A percentile compares a stretch with the other conserved stretches of the same genome.
These are phyloP conservation scores for Acanthochromis polyacanthus DNA, from an alignment of 2,113 vertebrate species.

Conservation along the genomic window DNA sequence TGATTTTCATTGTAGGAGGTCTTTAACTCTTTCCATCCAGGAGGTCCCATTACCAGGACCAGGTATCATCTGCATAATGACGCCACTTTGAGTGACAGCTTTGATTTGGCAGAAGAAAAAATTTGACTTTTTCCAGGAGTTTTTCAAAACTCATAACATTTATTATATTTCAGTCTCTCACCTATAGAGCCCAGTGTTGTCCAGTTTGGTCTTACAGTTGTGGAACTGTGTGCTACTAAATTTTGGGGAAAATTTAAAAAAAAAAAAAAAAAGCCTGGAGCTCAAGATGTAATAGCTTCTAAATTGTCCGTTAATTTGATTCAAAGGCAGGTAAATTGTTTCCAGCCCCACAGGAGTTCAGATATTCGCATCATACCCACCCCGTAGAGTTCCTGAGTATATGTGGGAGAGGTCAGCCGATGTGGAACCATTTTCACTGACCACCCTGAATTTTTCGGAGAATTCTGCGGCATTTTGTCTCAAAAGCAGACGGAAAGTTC, in stretches of 20 bases:
- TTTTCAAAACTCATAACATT: too few species aligned
- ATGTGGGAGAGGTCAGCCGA: constrained; percentile 82
- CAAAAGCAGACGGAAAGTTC: constrained; percentile 82
- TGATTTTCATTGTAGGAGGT: too few species aligned
- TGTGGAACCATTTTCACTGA: constrained; percentile 48
- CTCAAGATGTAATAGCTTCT: neutral
- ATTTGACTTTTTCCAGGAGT: too few species aligned
- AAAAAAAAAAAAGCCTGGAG: too few species aligned
- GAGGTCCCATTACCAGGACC: too few species aligned
- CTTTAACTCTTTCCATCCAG: too few species aligned
- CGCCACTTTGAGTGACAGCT: too few species aligned
- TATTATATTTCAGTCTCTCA: too few species aligned
- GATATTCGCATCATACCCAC: constrained; percentile 57
- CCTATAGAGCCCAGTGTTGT: too few species aligned
- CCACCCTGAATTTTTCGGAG: constrained; percentile 73
- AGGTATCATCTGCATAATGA: too few species aligned
- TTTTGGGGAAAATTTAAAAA: neutral
- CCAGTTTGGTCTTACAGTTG: neutral
- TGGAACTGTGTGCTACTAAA: too few species aligned
- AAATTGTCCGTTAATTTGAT: rapidly evolving
- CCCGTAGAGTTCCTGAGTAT: constrained; percentile 84
- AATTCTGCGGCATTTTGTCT: constrained; percentile 76
- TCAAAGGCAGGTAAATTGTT: neutral
- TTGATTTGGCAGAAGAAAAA: too few species aligned
- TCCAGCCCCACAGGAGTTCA: neutral